Evolutionary conservation across 2,113 vertebrate species (phyloP).

Genomic region (Mesitornis unicolor): DNA sequence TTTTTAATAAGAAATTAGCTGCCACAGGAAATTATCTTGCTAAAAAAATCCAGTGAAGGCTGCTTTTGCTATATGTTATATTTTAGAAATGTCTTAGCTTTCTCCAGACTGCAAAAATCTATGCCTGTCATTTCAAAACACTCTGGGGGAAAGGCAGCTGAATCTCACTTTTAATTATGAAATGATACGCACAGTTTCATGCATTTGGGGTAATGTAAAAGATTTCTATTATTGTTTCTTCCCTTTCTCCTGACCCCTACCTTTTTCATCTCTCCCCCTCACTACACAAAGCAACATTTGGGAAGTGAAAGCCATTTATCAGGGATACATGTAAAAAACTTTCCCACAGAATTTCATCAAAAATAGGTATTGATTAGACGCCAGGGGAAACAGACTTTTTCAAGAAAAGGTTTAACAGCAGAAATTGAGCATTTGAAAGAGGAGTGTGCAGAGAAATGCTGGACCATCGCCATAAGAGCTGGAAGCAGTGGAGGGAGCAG

Average conservation of each 20-base stretch:
- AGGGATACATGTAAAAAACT: not conserved
- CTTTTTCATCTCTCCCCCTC: not conserved
- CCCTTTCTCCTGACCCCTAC: not conserved
- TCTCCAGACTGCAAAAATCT: not conserved
- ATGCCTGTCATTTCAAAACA: not conserved
- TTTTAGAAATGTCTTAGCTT: not conserved
- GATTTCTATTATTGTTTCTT: constrained; percentile 3
- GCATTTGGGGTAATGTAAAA: not conserved
- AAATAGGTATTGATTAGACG: not conserved
- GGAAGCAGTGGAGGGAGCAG: not conserved
- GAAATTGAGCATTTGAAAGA: not conserved
- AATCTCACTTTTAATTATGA: not conserved
- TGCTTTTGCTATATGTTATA: not conserved
- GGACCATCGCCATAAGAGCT: not conserved
- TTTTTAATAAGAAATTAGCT: not conserved
- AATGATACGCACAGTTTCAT: not conserved
- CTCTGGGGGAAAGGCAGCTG: not conserved
- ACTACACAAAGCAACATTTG: not conserved
- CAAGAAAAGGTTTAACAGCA: not conserved
- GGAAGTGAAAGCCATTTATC: not conserved
- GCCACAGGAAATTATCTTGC: not conserved
- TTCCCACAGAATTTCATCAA: not conserved
- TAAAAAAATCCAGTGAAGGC: not conserved
- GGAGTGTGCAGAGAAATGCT: not conserved
- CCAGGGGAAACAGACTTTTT: not conserved